Evolutionary conservation across 2,888 invertebrate species (phyloP), one percentile per base, ranked within the genome.

Genomic region (Metallyticus violacea): DNA sequence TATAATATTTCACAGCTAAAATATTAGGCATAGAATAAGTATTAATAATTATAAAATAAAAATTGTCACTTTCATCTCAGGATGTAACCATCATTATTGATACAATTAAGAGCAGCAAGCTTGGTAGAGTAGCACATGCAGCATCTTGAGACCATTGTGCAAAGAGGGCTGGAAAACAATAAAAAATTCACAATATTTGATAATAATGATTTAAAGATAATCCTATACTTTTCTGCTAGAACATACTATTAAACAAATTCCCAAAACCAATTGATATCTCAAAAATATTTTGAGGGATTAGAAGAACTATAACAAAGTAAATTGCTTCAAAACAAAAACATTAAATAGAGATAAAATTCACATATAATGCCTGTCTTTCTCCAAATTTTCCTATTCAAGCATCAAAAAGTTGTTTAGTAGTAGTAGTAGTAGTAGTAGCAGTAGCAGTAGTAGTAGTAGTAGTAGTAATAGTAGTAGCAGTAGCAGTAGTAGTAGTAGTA

Each of bases 121-220:
- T 83, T 15, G 83, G 83, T 77, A 28, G 77, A 4, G 29, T 29
- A 26, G 83, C 22, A 27, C 22, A n/a, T 25, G 77, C 27, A 76
- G 26, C 26, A 79, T 83, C 85, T 77, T 81, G 29, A 15, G 87
- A 81, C 88, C 88, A 89, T 40, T 86, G 85, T 78, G 89, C 88
- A 85, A 88, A 89, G 30, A 89, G 79, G 5, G 89, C 89, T 89
- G 85, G n/a, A 88, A 88, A 30, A 80, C 22, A 85, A 85, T 22
- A 76, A 79, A 29, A 81, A 25, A 26, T 22, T 26, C n/a, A 28
- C 76, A 40, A 85, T 6, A 84, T 9, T 40, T 84, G 22, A 25
- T 9, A 15, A 82, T 82, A 62, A 15, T 82, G 25, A 25, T 79
- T n/a, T 79, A 5, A 79, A 79, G n/a, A 76, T 76, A 76, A 76